phyloP scores from a whole-genome alignment of 2,888 invertebrate species.

The Xestoiulus laeticollis region DNA sequence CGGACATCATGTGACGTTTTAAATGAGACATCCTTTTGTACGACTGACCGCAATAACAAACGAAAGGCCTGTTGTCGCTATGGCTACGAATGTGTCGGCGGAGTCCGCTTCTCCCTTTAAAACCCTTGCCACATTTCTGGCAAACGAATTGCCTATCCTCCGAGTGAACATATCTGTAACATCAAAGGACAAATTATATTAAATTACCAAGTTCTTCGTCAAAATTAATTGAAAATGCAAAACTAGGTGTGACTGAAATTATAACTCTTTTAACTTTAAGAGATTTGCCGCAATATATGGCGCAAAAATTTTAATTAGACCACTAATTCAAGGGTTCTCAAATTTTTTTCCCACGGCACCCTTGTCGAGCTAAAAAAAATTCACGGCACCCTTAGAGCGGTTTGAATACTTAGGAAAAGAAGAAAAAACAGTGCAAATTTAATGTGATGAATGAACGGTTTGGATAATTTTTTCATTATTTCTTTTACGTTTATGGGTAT shows the following conservation, averaged over 20 bases:
- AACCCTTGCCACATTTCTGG: slow-evolving; percentile 58
- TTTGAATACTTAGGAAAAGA: too few relatives aligned
- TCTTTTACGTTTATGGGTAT: too few relatives aligned
- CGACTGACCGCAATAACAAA: slow-evolving; percentile 54
- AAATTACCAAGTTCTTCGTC: not conserved
- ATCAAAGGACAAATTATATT: not conserved
- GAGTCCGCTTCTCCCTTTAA: slow-evolving; percentile 55
- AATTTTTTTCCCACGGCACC: too few relatives aligned
- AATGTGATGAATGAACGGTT: too few relatives aligned
- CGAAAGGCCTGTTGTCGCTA: slow-evolving; percentile 55
- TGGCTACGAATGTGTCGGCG: slow-evolving; percentile 55
- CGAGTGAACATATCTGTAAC: slow-evolving; percentile 62
- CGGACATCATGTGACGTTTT: slow-evolving; percentile 54
- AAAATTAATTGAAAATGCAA: not conserved
- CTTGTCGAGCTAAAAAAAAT: too few relatives aligned
- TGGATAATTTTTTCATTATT: too few relatives aligned
- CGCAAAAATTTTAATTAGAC: too few relatives aligned
- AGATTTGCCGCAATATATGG: too few relatives aligned
- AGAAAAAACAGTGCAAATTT: too few relatives aligned
- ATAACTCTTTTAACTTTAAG: too few relatives aligned
- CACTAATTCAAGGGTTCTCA: too few relatives aligned
- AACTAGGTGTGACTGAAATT: not conserved
- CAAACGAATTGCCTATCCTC: slow-evolving; percentile 61
- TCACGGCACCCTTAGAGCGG: too few relatives aligned
- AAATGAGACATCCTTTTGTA: slow-evolving; percentile 56